Conservation (phyloP, 2,797 vertebrate genomes). For the Sebastiscus albofasciatus region DNA sequence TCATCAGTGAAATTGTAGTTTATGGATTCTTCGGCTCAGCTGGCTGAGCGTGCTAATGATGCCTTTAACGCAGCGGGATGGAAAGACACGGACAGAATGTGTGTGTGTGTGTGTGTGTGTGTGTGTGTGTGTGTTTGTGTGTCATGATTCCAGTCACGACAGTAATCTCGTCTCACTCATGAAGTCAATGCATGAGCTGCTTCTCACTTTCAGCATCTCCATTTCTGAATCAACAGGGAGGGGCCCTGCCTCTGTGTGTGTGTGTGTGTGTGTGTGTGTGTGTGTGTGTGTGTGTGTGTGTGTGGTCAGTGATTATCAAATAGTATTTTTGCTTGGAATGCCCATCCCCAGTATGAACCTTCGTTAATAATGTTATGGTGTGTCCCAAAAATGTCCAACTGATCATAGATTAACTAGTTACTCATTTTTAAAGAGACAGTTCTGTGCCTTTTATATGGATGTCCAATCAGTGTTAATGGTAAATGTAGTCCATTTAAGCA, state of each 20-base stretch:
- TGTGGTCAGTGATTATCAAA: neutral
- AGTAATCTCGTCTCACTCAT: neutral
- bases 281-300: too few species aligned
- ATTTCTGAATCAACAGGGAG: neutral
- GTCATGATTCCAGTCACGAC: constrained; percentile 12
- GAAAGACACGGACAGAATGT: neutral
- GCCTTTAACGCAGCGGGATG: neutral
- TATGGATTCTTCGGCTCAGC: neutral
- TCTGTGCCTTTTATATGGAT: too few species aligned
- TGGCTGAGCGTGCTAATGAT: neutral
- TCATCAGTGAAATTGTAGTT: neutral
- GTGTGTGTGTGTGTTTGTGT: neutral
- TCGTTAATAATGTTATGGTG: too few species aligned
- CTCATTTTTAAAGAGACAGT: too few species aligned
- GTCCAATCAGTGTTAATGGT: too few species aligned
- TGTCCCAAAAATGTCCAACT: too few species aligned
- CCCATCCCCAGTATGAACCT: too few species aligned
- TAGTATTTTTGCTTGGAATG: too few species aligned
- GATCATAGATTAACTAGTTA: too few species aligned
- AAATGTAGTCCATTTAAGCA: too few species aligned
- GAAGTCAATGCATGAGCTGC: neutral
- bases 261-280: too few species aligned
- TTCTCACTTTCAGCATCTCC: constrained; percentile 1
- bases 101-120: neutral
- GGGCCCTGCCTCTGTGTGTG: too few species aligned